Evolutionary conservation across 1,140 invertebrate genomes (phyloP), one percentile per base, ranked within the genome.

Genomic region (roundworm (Caenorhabditis elegans)): DNA sequence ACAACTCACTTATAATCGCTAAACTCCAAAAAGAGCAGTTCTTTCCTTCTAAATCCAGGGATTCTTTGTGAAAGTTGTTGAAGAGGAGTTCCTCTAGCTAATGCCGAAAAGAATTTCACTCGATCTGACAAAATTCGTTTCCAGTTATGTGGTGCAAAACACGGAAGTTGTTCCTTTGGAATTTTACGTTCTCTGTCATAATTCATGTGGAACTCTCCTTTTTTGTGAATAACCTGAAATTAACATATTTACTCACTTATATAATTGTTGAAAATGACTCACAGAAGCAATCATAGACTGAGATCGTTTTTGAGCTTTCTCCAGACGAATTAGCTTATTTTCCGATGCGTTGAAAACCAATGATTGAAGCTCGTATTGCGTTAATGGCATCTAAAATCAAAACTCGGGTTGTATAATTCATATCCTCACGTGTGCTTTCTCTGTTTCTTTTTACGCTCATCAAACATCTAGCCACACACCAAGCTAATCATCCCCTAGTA

Each of bases 1-100:
- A 5, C 19, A 49, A 79, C 78, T 65, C 17, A 79, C 78, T 79
- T 65, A 48, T 49, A 79, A 28, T 79, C 78, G 8, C 13, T 34
- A 15, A 79, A 48, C 22, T 65, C 51, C 0, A 28, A 17, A 2
- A 79, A 46, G 31, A 79, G 22, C 5, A 43, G 8, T 31, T 79
- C 78, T 22, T 79, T 65, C 39, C 24, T 10, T 13, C 43, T 2
- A 19, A 65, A 79, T 15, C 15, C n/a, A 11, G 78, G 78, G 15
- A 79, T 15, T 36, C 48, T 26, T 8, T 70, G 31, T 28, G 19
- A 0, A 8, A 79, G 31, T 43, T 79, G 43, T 11, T 39, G 19
- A 26, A 65, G 22, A 5, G 78, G 78, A n/a, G 17, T 47, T 22
- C 78, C 78, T 65, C 78, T 17, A 17, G 55, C 17, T 15, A 79